These are phyloP conservation scores for Sebastes trivittatus DNA, from an alignment of 2,797 vertebrate species.

Conservation along the genomic window DNA sequence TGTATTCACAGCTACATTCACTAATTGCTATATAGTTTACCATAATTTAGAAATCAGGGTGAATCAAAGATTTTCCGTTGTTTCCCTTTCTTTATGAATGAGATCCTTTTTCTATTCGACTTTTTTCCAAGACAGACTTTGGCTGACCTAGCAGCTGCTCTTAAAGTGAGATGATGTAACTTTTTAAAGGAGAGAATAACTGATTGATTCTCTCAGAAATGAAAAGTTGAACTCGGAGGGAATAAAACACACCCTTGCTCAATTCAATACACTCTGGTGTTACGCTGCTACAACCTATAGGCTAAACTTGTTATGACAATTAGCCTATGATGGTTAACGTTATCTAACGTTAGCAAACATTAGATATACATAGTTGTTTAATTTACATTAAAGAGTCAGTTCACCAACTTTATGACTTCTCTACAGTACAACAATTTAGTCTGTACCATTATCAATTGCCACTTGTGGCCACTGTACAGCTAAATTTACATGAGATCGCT, in stretches of 20 bases:
- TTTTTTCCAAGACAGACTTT: background rate
- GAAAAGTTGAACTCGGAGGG: background rate
- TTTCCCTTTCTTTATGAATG: background rate
- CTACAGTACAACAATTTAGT: background rate
- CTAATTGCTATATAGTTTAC: background rate
- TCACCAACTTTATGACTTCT: background rate
- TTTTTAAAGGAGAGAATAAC: background rate
- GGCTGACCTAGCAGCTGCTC: background rate
- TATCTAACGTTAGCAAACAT: background rate
- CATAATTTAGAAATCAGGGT: slow-evolving; percentile 3
- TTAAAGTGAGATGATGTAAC: background rate
- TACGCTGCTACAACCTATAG: background rate
- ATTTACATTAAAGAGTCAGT: too few relatives aligned
- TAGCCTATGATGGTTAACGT: background rate
- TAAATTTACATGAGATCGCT: background rate
- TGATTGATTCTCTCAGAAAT: background rate
- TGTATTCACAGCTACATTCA: slow-evolving; percentile 8
- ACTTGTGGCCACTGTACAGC: background rate
- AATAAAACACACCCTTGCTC: background rate
- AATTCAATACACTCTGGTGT: background rate
- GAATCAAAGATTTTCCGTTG: background rate
- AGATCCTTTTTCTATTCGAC: background rate
- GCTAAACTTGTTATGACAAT: background rate
- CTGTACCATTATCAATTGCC: background rate
- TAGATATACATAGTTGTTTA: background rate